A percentile compares a stretch with the other conserved stretches of the same genome.
Evolutionary conservation across 2,113 vertebrate genomes (phyloP).

Genomic region (Chaenogobius annularis): DNA sequence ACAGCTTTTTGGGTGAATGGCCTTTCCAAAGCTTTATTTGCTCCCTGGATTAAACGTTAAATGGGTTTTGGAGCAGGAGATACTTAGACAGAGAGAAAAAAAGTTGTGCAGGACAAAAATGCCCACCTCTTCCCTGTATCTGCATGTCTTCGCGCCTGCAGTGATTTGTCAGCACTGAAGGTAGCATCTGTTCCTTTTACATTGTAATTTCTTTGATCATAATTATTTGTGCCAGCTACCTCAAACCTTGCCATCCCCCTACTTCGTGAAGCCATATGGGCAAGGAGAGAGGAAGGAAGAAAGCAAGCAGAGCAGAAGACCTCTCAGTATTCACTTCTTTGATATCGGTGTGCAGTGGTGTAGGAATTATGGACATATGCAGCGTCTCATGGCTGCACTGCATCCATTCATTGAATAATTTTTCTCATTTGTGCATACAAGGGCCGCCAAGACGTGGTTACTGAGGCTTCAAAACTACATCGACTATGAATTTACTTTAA

Average conservation of each 20-base stretch:
- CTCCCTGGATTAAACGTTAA: slow-evolving; percentile 63
- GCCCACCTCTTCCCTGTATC: slow-evolving; percentile 41
- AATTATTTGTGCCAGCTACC: slow-evolving; percentile 67
- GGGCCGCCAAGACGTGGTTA: slow-evolving; percentile 37
- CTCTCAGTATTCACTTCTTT: slow-evolving; percentile 56
- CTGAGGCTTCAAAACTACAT: slow-evolving; percentile 51
- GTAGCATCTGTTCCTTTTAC: slow-evolving; percentile 72
- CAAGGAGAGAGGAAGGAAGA: slow-evolving; percentile 41
- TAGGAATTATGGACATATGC: slow-evolving; percentile 63
- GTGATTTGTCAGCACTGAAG: slow-evolving; percentile 70
- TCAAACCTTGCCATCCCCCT: slow-evolving; percentile 63
- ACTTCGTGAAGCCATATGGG: slow-evolving; percentile 65
- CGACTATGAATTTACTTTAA: background rate
- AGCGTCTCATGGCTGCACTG: slow-evolving; percentile 38
- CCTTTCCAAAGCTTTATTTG: slow-evolving; percentile 55
- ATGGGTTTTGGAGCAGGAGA: slow-evolving; percentile 51
- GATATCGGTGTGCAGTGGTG: slow-evolving; percentile 59
- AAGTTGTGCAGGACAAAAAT: slow-evolving; percentile 23
- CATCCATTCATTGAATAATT: slow-evolving; percentile 51
- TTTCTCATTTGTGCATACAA: slow-evolving; percentile 34
- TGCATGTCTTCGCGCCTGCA: slow-evolving; percentile 43
- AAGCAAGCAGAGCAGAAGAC: slow-evolving; percentile 34
- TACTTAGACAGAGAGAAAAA: slow-evolving; percentile 50
- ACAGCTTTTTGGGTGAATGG: slow-evolving; percentile 51
- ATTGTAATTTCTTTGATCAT: slow-evolving; percentile 72